Conservation (phyloP, 2,888 invertebrate genomes). For the Ctena decussata region DNA sequence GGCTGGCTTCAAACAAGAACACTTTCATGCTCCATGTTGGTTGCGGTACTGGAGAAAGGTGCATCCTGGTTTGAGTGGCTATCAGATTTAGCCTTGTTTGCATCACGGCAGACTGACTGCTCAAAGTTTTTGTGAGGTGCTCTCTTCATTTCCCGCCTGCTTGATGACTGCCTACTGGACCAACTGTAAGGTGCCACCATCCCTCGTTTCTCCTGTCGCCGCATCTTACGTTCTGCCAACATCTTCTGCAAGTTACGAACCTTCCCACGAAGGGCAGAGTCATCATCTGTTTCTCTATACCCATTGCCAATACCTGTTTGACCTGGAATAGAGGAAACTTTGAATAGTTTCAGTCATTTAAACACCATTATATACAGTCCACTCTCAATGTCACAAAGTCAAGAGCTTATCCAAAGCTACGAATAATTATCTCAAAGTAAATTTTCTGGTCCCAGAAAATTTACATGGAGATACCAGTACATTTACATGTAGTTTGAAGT, state of each 20-base stretch:
- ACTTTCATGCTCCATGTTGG: conserved; percentile 73
- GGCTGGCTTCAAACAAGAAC: conserved; percentile 73
- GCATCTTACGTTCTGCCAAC: conserved; percentile 95
- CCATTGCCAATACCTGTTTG: not conserved
- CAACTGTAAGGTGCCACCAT: conserved; percentile 78
- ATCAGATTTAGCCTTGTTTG: conserved; percentile 18
- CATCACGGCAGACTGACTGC: conserved; percentile 23
- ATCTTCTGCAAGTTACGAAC: conserved; percentile 95
- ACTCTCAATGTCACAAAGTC: too few species aligned
- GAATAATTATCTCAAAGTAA: too few species aligned
- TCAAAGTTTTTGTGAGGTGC: conserved; percentile 1
- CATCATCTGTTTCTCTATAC: conserved; percentile 14
- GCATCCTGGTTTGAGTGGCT: conserved; percentile 22
- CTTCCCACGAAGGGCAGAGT: conserved; percentile 91
- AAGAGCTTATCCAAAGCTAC: too few species aligned
- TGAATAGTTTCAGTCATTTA: too few species aligned
- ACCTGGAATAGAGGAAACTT: not conserved
- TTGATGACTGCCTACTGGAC: conserved; percentile 43
- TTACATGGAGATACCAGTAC: too few species aligned
- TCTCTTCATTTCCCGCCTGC: conserved; percentile 18
- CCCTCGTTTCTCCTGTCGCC: conserved; percentile 91
- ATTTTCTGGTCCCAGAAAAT: too few species aligned
- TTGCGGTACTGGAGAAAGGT: conserved; percentile 32
- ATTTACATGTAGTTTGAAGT: too few species aligned
- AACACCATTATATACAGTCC: too few species aligned